Evolutionary conservation across 2,797 vertebrate species (phyloP).

Genomic region (Chelonia mydas): DNA sequence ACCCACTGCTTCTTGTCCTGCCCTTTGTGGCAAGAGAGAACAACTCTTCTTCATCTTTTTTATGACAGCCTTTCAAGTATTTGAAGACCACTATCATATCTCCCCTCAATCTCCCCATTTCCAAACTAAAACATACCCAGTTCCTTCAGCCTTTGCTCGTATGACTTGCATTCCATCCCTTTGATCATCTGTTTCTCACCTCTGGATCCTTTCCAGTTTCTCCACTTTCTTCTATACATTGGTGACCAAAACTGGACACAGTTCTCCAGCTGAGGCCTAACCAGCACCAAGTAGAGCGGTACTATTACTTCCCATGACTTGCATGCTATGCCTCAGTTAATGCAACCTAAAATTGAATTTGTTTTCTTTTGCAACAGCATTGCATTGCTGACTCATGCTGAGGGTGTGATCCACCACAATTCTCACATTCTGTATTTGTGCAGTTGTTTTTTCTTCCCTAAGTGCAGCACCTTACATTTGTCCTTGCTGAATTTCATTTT

Average conservation of each 20-base stretch:
- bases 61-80: not conserved
- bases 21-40: not conserved
- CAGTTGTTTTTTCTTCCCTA: too few species aligned
- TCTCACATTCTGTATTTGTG: not conserved
- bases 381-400: not conserved
- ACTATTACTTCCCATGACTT: not conserved
- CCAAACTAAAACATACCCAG: not conserved
- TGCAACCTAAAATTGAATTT: not conserved
- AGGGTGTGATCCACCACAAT: not conserved
- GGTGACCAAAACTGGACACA: not conserved
- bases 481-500: not conserved
- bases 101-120: not conserved
- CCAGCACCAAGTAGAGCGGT: not conserved
- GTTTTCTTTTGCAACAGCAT: not conserved
- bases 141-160: not conserved
- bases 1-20: not conserved
- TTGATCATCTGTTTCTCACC: not conserved
- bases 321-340: not conserved
- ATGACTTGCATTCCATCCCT: not conserved
- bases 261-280: not conserved
- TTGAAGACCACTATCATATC: not conserved
- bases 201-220: not conserved
- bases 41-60: not conserved
- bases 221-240: not conserved
- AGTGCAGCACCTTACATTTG: not conserved